Base-by-base conservation (phyloP, 2,888 invertebrate species). In the Drosophila austrosaltans region DNA sequence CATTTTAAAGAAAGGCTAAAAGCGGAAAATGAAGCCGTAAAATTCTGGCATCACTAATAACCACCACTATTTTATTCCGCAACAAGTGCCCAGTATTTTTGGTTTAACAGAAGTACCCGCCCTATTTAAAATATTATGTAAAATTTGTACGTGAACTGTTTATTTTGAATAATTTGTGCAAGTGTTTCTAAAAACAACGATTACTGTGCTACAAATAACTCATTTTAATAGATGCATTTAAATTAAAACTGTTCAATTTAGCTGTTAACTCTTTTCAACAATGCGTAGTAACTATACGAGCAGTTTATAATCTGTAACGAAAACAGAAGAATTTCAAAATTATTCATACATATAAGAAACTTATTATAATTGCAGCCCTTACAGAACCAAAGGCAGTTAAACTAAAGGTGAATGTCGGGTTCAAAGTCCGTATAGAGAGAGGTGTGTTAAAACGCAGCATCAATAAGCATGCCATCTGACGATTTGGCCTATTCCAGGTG, bases 321-420 rank as follows among this genome's bases (percentile, higher is more conserved):
- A 3, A 62, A n/a, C 8, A 16, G 7, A 22, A 20, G 25, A 32
- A 30, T 12, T 32, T 28, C 28, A 8, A 20, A 16, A 28, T 53
- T 53, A n/a, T 8, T 16, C 16, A 16, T 16, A 16, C 16, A 16
- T 12, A 12, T 36, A 22, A 6, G 39, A 8, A 28, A 4, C 7
- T 16, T 16, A 7, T 8, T 2, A 2, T 12, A 63, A n/a, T 0
- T 2, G 2, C 20, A 16, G 20, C 40, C 10, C 88, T 77, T 79
- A 91, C 91, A 64, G 91, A 84, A 44, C 89, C 77, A 69, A 91
- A 91, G 6, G 89, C 85, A 12, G 80, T 63, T 53, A 89, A 80
- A 66, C 82, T 86, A 22, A 91, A 89, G 2, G 69, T 78, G 53
- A 84, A 85, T 16, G 82, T 85, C 3, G 79, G 77, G 77, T 91